Conservation (phyloP, 1,140 invertebrate species). For the Pseudobourletiella spinata region DNA sequence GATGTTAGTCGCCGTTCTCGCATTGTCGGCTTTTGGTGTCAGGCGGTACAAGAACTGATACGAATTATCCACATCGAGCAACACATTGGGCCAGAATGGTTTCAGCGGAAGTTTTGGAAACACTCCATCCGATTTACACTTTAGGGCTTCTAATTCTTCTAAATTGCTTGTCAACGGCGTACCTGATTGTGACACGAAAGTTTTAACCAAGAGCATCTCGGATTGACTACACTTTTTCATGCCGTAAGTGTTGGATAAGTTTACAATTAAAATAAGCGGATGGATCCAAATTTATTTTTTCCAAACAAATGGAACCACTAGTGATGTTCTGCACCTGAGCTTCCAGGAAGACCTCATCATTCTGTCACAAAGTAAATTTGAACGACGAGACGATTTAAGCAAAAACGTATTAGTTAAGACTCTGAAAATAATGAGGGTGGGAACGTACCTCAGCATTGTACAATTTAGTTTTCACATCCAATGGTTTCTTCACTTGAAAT, state of each 20-base stretch:
- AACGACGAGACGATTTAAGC: no score
- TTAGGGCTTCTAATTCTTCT: neutral
- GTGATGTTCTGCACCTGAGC: slow-evolving; percentile 95
- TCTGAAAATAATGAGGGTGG: no score
- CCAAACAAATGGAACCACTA: slow-evolving; percentile 74
- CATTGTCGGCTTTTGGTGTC: slow-evolving; percentile 61
- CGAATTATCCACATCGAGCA: slow-evolving; percentile 43
- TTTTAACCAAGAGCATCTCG: no score
- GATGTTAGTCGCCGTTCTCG: slow-evolving; percentile 73
- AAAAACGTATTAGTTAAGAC: no score
- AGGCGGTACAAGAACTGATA: slow-evolving; percentile 92
- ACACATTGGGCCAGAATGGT: slow-evolving; percentile 21
- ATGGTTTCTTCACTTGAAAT: slow-evolving; percentile 93
- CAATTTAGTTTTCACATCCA: slow-evolving; percentile 98
- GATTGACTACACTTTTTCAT: neutral
- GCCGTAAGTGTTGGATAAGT: no score
- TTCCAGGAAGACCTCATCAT: slow-evolving; percentile 93
- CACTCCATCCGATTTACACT: neutral
- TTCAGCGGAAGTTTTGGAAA: slow-evolving; percentile 1
- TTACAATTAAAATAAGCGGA: slow-evolving; percentile 76
- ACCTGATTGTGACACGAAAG: no score
- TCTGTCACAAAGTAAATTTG: no score
- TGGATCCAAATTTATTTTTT: slow-evolving; percentile 84
- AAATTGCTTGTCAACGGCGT: neutral
- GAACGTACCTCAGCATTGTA: slow-evolving; percentile 78